Evolutionary conservation across 2,797 vertebrate genomes (phyloP).

Genomic region (Spea hammondii): DNA sequence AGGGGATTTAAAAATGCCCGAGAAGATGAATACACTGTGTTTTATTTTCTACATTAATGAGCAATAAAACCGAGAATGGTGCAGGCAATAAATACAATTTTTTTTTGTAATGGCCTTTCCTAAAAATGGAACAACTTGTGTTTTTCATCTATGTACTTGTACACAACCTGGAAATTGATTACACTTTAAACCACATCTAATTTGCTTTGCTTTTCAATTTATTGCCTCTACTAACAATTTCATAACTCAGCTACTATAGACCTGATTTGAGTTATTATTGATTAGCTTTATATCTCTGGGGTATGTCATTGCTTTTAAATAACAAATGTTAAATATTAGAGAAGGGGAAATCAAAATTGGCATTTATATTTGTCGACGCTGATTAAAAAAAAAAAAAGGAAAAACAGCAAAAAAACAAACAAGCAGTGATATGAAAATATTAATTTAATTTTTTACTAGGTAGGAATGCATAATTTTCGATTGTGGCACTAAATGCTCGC

Average conservation of each 20-base stretch:
- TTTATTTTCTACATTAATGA: conserved; percentile 74
- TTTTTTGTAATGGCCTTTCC: conserved; percentile 68
- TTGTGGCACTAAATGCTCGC: no score
- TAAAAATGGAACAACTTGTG: conserved; percentile 71
- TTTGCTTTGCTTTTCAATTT: conserved; percentile 72
- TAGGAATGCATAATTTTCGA: no score
- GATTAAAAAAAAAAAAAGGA: not conserved
- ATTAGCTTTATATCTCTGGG: conserved; percentile 74
- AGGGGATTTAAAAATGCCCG: conserved; percentile 68
- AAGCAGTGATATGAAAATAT: not conserved
- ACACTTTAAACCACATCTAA: conserved; percentile 70
- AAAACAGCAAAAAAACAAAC: not conserved
- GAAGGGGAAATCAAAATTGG: conserved; percentile 58
- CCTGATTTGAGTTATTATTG: conserved; percentile 73
- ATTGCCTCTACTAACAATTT: conserved; percentile 69
- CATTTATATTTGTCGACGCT: conserved; percentile 35
- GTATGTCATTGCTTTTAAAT: conserved; percentile 73
- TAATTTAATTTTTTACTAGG: no score
- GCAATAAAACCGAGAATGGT: conserved; percentile 72
- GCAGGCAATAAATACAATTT: conserved; percentile 67
- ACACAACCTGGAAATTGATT: conserved; percentile 73
- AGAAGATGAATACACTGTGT: conserved; percentile 66
- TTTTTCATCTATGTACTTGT: conserved; percentile 73
- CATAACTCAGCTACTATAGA: conserved; percentile 75
- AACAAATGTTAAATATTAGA: conserved; percentile 65